Evolutionary conservation across 2,113 vertebrate species (phyloP).

Genomic region (Mohoua ochrocephala): DNA sequence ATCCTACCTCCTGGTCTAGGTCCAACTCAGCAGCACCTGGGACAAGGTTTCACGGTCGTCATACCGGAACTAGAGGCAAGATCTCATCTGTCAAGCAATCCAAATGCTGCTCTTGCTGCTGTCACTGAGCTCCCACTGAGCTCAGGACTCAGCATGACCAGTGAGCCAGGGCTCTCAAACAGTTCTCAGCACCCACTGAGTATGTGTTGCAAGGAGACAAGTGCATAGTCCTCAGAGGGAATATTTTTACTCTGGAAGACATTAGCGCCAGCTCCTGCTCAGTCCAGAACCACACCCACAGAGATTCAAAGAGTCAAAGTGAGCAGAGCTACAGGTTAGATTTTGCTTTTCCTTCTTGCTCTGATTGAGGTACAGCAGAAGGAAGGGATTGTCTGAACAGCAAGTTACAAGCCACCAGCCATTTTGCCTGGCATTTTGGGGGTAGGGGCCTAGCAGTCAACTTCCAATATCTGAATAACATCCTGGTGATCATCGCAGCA

Average conservation of each 20-base stretch:
- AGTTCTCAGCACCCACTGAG: fast-evolving
- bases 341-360: not conserved
- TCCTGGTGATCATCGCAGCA: not conserved
- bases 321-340: not conserved
- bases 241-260: not conserved
- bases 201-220: not conserved
- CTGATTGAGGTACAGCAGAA: not conserved
- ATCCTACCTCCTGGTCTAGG: not conserved
- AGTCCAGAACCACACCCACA: not conserved
- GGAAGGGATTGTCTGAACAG: not conserved
- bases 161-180: not conserved
- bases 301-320: not conserved
- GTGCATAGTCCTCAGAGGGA: not conserved
- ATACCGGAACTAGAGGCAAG: not conserved
- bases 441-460: not conserved
- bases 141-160: not conserved
- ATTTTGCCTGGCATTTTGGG: not conserved
- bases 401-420: not conserved
- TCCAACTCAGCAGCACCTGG: not conserved
- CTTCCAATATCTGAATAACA: not conserved
- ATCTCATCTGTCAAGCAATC: not conserved
- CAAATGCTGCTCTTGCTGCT: not conserved
- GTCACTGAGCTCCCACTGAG: not conserved
- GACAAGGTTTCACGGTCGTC: not conserved
- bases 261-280: not conserved